A percentile compares a stretch with the other conserved stretches of the same genome.
Conservation (phyloP, 2,113 vertebrate genomes). For the Hypanus sabinus region DNA sequence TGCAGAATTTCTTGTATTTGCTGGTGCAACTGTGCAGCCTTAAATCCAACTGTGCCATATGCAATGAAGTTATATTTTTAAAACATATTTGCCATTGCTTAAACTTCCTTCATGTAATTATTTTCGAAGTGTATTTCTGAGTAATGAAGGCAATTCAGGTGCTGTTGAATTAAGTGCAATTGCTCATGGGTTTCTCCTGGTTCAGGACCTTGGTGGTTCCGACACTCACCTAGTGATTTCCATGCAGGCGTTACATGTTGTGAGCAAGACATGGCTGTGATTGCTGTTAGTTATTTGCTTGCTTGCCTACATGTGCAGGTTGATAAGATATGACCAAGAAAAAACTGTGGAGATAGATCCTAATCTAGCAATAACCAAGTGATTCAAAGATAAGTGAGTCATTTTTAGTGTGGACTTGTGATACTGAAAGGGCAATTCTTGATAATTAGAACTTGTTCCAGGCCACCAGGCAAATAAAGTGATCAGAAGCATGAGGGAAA, state of each 20-base stretch:
- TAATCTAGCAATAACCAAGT: background rate
- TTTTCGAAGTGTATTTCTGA: background rate
- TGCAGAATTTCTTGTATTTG: too few relatives aligned
- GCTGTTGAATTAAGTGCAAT: background rate
- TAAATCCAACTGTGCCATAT: background rate
- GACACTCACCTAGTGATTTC: background rate
- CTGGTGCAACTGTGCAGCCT: background rate
- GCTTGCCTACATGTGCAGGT: background rate
- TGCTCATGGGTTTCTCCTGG: background rate
- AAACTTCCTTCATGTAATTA: background rate
- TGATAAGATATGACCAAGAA: background rate
- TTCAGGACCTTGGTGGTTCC: background rate
- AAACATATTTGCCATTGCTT: background rate
- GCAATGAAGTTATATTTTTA: background rate
- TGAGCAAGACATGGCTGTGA: background rate
- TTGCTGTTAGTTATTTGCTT: background rate
- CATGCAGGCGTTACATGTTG: background rate
- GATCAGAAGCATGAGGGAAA: background rate
- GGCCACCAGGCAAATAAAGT: background rate
- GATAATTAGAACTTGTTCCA: background rate
- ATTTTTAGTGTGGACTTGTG: background rate
- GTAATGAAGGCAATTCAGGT: background rate
- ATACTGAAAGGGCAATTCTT: background rate
- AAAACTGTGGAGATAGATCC: background rate
- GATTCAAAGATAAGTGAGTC: background rate